Conservation (phyloP, 2,113 vertebrate species). For the Stictonetta naevosa region DNA sequence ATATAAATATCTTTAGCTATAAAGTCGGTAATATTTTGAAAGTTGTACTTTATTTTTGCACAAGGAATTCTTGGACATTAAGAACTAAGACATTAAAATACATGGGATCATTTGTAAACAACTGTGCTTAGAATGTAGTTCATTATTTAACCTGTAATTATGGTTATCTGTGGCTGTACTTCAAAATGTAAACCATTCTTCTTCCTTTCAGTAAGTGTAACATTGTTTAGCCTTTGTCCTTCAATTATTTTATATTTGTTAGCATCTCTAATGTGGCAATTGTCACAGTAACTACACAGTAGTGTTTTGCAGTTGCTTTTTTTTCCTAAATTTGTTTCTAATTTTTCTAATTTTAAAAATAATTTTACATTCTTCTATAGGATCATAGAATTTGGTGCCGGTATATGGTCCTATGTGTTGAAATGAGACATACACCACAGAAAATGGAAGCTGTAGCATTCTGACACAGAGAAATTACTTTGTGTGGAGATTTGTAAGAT, state of each 20-base stretch:
- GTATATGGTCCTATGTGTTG: fast-evolving
- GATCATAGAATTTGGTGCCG: background rate
- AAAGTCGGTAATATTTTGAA: background rate
- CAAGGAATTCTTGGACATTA: background rate
- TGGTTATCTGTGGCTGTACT: background rate
- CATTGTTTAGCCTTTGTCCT: background rate
- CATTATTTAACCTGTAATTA: background rate
- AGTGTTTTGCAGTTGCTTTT: background rate
- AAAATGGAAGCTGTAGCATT: background rate
- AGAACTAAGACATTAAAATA: background rate
- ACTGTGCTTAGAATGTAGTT: background rate
- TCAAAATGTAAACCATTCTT: background rate
- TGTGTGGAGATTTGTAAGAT: background rate
- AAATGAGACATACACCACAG: background rate
- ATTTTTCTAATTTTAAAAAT: background rate
- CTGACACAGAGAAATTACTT: background rate
- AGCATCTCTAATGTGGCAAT: background rate
- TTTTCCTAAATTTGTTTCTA: background rate
- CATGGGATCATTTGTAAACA: background rate
- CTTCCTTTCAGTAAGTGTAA: background rate
- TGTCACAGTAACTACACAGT: background rate
- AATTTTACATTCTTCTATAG: background rate
- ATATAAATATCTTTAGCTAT: background rate
- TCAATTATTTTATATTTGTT: background rate
- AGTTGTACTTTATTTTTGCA: background rate